Percentiles rank a stretch among this genome's conserved stretches.
Evolutionary conservation across 2,113 vertebrate species (phyloP).

Genomic region (Ameiurus melas): DNA sequence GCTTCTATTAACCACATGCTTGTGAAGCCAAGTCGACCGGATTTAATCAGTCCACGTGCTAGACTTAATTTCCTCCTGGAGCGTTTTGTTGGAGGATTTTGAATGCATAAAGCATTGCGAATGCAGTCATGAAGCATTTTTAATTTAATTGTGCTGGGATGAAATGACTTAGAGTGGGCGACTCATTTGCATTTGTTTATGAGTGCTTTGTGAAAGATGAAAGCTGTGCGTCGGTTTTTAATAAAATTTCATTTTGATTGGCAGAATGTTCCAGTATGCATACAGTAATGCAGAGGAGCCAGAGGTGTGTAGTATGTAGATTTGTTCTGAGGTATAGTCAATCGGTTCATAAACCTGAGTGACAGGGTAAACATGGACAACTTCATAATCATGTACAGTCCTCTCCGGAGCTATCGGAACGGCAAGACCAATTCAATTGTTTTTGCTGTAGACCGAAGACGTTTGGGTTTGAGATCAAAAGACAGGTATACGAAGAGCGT

Average conservation of each 20-base stretch:
- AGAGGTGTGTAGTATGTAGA: neutral
- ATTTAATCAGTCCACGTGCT: conserved; percentile 60
- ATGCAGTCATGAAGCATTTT: conserved; percentile 19
- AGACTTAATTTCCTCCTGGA: conserved; percentile 42
- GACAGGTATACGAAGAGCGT: too few relatives aligned
- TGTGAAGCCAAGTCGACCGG: conserved; percentile 61
- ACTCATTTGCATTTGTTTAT: conserved; percentile 30
- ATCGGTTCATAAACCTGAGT: neutral
- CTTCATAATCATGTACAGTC: too few relatives aligned
- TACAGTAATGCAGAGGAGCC: neutral
- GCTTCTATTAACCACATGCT: conserved; percentile 53
- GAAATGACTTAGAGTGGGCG: conserved; percentile 24
- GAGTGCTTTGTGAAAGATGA: conserved; percentile 14
- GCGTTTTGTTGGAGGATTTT: conserved; percentile 16
- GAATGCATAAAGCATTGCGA: neutral
- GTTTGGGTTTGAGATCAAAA: too few relatives aligned
- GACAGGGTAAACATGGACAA: neutral
- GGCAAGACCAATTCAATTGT: too few relatives aligned
- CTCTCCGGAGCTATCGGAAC: too few relatives aligned
- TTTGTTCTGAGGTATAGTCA: neutral
- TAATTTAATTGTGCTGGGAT: neutral
- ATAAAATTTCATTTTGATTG: neutral
- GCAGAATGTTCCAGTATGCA: neutral
- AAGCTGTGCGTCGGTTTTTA: conserved; percentile 8
- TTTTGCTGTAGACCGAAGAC: too few relatives aligned